phyloP scores from a whole-genome alignment of 2,888 invertebrate genomes.

The Eledona agricola region DNA sequence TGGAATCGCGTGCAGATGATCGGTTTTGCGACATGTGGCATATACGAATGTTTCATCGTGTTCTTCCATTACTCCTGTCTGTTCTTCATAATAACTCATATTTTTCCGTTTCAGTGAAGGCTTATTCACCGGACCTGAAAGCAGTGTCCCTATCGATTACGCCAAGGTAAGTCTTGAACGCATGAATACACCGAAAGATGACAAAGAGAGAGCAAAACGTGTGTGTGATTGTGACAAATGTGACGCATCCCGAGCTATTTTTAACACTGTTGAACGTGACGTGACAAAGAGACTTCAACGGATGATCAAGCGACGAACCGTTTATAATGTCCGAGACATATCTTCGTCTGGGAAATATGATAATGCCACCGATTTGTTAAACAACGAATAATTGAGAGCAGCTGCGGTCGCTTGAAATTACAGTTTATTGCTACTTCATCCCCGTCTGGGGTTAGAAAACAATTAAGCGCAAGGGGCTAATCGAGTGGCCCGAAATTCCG shows the following conservation, averaged over 20 bases:
- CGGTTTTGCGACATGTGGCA: conserved; percentile 18
- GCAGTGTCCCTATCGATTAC: conserved; percentile 70
- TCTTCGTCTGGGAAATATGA: too few relatives aligned
- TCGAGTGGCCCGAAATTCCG: conserved; percentile 7
- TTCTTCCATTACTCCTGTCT: conserved; percentile 1
- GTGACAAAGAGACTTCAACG: conserved; percentile 42
- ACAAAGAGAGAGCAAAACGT: conserved; percentile 7
- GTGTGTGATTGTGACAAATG: conserved; percentile 23
- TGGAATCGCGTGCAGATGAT: conserved; percentile 1
- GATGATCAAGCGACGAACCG: conserved; percentile 41
- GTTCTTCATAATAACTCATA: conserved; percentile 15
- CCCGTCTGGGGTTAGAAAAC: conserved; percentile 19
- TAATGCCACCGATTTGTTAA: too few relatives aligned
- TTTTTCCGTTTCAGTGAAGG: conserved; percentile 69
- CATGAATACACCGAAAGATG: neutral
- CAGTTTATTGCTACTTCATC: conserved; percentile 20
- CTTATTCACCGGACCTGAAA: conserved; percentile 71
- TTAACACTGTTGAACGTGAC: conserved; percentile 35
- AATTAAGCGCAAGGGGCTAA: conserved; percentile 13
- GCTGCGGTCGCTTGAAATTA: conserved; percentile 7
- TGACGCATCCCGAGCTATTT: conserved; percentile 10
- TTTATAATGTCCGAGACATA: conserved; percentile 16
- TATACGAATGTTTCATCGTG: conserved; percentile 7
- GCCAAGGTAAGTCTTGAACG: conserved; percentile 66
- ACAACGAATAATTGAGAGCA: too few relatives aligned